Evolutionary conservation across 2,797 vertebrate genomes (phyloP), one percentile per base, ranked within the genome.

Genomic region (Heteromormyrus szaboi): DNA sequence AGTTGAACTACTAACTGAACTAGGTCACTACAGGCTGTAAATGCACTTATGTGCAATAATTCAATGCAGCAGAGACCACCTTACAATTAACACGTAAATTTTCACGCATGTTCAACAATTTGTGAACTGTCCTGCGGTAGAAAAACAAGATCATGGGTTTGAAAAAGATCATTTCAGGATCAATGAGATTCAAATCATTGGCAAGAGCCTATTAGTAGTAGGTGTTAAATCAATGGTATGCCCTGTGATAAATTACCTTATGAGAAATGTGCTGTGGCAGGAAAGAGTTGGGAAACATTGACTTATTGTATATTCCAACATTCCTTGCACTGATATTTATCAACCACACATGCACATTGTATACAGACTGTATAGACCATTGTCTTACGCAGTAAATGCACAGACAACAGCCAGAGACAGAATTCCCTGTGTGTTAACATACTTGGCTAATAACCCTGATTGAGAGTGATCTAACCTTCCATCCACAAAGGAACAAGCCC

Each of bases 381-480:
- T 76, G 68, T 76, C 11, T 37, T 62, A 0, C 1, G n/a, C 56
- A 9, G n/a, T 9, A 62, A 62, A 25, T 25, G 56, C 56, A 59
- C n/a, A 62, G n/a, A 22, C 56, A 6, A 22, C 56, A 4, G 29
- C 29, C 25, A 68, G 9, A 6, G 25, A 17, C 1, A 72, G 33
- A 72, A 72, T 17, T 76, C 68, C 65, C 65, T 41, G 65, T 14
- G 4, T 29, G 4, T 12, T 14, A 29, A 11, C 56, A 68, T 25
- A 72, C 62, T 29, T 29, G 12, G 68, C 14, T 33, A 76, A 37
- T 76, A 41, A 41, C 41, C 68, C 68, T 1, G 17, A 9, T 1
- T 22, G 68, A 81, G 76, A 44, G 8, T n/a, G 19, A 81, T 22
- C 76, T 41, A 59, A 89, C 88, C 88, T 85, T 51, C 88, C 88